Percentiles rank a stretch among this genome's conserved stretches.
Evolutionary conservation across 1,140 invertebrate genomes (phyloP).

Genomic region (Acromyrmex heyeri): DNA sequence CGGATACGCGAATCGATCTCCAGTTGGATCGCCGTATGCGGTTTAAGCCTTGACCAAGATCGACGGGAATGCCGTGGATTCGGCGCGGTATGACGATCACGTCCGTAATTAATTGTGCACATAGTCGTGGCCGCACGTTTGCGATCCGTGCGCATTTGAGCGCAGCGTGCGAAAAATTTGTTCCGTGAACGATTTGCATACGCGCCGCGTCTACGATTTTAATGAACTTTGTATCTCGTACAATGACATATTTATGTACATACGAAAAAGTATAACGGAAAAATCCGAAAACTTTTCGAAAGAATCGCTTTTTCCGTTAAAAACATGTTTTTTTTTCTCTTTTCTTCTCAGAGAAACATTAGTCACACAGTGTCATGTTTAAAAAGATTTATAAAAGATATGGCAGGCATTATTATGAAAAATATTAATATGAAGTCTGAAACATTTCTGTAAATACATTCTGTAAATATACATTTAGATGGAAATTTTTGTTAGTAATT

Average conservation of each 20-base stretch:
- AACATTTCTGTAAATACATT: not conserved
- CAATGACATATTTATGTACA: not conserved
- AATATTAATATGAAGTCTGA: not conserved
- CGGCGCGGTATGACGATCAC: slow-evolving; percentile 77
- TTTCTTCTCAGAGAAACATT: not conserved
- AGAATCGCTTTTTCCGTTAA: not conserved
- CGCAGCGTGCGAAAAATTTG: slow-evolving; percentile 76
- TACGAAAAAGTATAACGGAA: not conserved
- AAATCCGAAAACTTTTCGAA: not conserved
- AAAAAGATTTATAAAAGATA: not conserved
- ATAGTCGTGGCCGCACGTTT: slow-evolving; percentile 72
- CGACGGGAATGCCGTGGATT: slow-evolving; percentile 76
- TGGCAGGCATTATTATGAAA: not conserved
- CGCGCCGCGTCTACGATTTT: slow-evolving; percentile 65
- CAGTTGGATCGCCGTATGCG: slow-evolving; percentile 61
- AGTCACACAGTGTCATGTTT: not conserved
- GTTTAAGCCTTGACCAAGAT: slow-evolving; percentile 72
- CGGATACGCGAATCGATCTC: slow-evolving; percentile 59
- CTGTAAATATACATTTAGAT: not conserved
- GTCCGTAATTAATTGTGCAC: slow-evolving; percentile 79
- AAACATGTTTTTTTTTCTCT: not conserved
- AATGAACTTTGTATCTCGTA: slow-evolving; percentile 58
- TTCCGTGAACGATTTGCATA: slow-evolving; percentile 73
- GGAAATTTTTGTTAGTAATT: not conserved
- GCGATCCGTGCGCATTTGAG: slow-evolving; percentile 58